Conservation (phyloP, 2,797 vertebrate species). For the Manis javanica region DNA sequence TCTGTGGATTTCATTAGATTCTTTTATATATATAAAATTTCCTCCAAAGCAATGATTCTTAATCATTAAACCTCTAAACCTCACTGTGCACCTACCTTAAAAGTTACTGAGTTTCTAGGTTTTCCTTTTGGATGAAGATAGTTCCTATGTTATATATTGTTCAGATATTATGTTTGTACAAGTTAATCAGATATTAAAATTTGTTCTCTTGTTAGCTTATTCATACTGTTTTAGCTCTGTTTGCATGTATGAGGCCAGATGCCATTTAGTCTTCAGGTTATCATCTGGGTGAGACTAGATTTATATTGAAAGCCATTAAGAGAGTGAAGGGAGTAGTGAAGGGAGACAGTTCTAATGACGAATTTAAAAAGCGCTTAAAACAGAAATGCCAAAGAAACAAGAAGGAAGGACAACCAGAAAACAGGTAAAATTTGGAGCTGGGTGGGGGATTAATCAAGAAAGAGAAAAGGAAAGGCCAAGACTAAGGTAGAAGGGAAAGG, state of each 20-base stretch:
- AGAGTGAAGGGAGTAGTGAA: not conserved
- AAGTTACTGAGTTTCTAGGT: not conserved
- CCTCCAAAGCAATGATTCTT: not conserved
- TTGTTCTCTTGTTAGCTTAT: not conserved
- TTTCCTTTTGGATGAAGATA: slow-evolving; percentile 31
- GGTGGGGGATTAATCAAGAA: not conserved
- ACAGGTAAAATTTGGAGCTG: not conserved
- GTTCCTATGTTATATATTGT: not conserved
- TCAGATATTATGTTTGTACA: not conserved
- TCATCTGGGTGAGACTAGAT: not conserved
- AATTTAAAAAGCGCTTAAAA: slow-evolving; percentile 28
- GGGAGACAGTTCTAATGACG: not conserved
- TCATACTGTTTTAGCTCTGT: not conserved
- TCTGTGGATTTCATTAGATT: not conserved
- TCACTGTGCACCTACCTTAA: not conserved
- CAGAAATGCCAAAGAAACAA: not conserved
- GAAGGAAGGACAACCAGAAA: not conserved
- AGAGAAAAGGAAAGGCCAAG: not conserved
- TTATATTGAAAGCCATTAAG: slow-evolving; percentile 26
- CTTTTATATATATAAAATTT: not conserved
- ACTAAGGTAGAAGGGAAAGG: not conserved
- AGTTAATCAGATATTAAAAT: not conserved
- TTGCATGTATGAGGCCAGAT: not conserved
- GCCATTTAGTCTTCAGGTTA: not conserved
- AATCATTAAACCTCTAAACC: not conserved